These are phyloP conservation scores for Girardinus metallicus DNA, from an alignment of 2,797 vertebrate species.

Conservation along the genomic window DNA sequence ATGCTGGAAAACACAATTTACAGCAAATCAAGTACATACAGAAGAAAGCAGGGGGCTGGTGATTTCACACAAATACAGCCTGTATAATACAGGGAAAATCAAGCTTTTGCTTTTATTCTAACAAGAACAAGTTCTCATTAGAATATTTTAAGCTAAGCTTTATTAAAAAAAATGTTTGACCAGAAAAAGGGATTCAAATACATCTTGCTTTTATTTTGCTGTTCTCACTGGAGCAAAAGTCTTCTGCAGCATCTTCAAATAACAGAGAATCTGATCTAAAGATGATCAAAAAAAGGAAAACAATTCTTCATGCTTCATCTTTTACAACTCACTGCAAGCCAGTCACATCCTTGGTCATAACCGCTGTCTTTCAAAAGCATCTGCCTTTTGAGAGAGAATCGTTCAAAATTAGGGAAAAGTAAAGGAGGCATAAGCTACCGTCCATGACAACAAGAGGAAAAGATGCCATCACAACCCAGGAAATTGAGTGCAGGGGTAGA, in stretches of 20 bases:
- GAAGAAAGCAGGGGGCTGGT: constrained; percentile 46
- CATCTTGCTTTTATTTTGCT: constrained; percentile 4
- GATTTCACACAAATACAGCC: constrained; percentile 17
- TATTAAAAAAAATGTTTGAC: neutral
- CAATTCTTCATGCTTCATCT: constrained; percentile 55
- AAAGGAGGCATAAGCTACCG: constrained; percentile 13
- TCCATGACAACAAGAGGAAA: constrained; percentile 24
- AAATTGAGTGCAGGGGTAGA: constrained; percentile 42
- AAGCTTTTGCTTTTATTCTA: constrained; percentile 52
- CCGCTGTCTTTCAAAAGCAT: constrained; percentile 41
- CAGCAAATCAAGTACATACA: constrained; percentile 50
- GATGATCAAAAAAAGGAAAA: constrained; percentile 9
- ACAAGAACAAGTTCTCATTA: neutral
- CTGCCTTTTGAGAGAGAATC: constrained; percentile 22
- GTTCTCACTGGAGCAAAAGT: constrained; percentile 59
- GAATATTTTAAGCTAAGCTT: neutral
- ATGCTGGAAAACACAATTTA: constrained; percentile 56
- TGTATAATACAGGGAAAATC: constrained; percentile 40
- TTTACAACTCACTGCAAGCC: constrained; percentile 34
- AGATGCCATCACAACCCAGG: constrained; percentile 30
- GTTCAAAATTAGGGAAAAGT: constrained; percentile 27
- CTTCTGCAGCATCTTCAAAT: constrained; percentile 34
- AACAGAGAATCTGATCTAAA: constrained; percentile 23
- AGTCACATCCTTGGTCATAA: constrained; percentile 18
- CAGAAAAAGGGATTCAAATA: neutral